Conservation (phyloP, 2,888 invertebrate species). For the Pilophorus perplexus region DNA sequence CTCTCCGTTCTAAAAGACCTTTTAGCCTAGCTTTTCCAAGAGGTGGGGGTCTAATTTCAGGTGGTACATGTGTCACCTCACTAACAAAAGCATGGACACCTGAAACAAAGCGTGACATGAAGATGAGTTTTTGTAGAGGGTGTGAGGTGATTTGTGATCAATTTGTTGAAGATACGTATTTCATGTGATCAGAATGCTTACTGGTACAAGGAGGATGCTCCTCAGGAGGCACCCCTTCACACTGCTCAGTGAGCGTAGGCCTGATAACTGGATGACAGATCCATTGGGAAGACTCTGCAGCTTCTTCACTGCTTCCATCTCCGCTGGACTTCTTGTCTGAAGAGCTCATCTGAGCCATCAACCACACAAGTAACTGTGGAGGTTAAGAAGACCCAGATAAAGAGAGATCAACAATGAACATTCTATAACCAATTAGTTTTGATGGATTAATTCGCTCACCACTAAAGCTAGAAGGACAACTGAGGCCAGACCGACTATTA, state of each 20-base stretch:
- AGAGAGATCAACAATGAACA: background rate
- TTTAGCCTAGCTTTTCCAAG: conserved; percentile 58
- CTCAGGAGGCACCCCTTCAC: conserved; percentile 42
- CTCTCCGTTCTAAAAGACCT: conserved; percentile 76
- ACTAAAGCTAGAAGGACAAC: conserved; percentile 35
- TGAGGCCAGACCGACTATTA: conserved; percentile 34
- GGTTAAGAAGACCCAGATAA: too few species aligned
- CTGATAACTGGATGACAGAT: conserved; percentile 49
- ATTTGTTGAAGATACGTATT: too few species aligned
- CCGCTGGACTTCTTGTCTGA: conserved; percentile 43
- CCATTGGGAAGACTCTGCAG: conserved; percentile 47
- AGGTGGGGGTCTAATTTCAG: conserved; percentile 32
- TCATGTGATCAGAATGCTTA: background rate
- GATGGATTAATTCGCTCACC: conserved; percentile 4
- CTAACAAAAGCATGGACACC: conserved; percentile 41
- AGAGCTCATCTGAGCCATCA: conserved; percentile 49
- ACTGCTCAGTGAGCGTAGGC: conserved; percentile 44
- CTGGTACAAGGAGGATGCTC: conserved; percentile 23
- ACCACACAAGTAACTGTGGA: conserved; percentile 49
- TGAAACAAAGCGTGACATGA: conserved; percentile 26
- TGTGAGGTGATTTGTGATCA: too few species aligned
- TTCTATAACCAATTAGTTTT: too few species aligned
- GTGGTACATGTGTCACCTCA: conserved; percentile 37
- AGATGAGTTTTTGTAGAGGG: background rate
- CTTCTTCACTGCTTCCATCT: conserved; percentile 36